Evolutionary conservation across 1,140 invertebrate genomes (phyloP).

Genomic region (Bradysia coprophila): DNA sequence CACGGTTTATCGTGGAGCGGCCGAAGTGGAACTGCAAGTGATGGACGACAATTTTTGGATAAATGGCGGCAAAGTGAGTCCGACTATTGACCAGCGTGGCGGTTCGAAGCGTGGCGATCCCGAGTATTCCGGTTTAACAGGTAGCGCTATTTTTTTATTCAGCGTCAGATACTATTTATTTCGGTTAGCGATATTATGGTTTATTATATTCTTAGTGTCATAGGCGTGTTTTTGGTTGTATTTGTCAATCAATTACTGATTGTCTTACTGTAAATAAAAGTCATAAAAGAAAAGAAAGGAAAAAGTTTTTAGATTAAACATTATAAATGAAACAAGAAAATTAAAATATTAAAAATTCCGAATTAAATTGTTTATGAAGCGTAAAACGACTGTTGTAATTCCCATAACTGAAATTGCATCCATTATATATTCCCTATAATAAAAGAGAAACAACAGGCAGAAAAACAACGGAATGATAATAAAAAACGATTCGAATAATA

Average conservation of each 20-base stretch:
- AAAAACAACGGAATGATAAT: too few species aligned
- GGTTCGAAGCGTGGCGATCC: slow-evolving; percentile 1
- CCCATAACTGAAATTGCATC: too few species aligned
- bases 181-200: background rate
- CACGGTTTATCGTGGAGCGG: slow-evolving; percentile 2
- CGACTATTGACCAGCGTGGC: slow-evolving; percentile 2
- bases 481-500: too few species aligned
- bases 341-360: background rate
- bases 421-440: too few species aligned
- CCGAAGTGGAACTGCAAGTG: slow-evolving; percentile 1
- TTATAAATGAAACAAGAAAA: background rate
- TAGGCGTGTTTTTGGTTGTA: background rate
- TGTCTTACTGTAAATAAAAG: background rate
- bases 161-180: background rate
- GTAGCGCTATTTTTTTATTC: background rate
- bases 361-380: too few species aligned
- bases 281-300: background rate
- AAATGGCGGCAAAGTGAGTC: slow-evolving; percentile 2
- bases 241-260: background rate
- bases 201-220: background rate
- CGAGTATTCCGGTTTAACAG: slow-evolving; percentile 1
- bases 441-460: too few species aligned
- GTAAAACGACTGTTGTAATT: background rate
- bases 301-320: background rate
- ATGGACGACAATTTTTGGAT: slow-evolving; percentile 2